These are phyloP conservation scores for Drosophila paramelanica DNA, from an alignment of 2,888 invertebrate genomes.

Conservation along the genomic window DNA sequence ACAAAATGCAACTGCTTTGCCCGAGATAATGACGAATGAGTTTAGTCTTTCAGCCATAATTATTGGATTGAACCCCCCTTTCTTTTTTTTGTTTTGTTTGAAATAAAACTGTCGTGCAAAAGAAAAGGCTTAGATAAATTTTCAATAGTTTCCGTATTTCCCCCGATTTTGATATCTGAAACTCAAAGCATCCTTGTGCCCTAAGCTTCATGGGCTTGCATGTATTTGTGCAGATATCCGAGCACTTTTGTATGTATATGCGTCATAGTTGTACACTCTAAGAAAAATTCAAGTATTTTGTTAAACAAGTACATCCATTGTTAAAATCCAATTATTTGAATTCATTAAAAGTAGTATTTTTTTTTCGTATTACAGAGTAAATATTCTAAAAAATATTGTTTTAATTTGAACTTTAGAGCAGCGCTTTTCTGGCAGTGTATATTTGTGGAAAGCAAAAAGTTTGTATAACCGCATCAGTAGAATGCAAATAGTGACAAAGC, in stretches of 20 bases:
- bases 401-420: no score
- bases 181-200: neutral
- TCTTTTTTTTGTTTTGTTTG: no score
- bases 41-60: neutral
- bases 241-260: neutral
- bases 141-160: neutral
- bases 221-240: neutral
- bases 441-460: constrained; percentile 23
- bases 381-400: no score
- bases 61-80: neutral
- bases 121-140: neutral
- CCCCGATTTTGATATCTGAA: neutral
- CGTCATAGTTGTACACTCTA: neutral
- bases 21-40: neutral
- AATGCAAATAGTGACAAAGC: constrained; percentile 63
- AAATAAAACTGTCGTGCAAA: neutral
- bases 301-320: no score
- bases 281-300: neutral
- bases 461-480: constrained; percentile 50
- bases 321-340: no score
- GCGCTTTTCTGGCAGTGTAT: neutral
- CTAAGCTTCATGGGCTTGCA: neutral
- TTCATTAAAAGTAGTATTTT: no score
- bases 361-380: no score
- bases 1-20: neutral